Base-by-base conservation (phyloP, 2,888 invertebrate species). In the Pseudococcus longispinus region DNA sequence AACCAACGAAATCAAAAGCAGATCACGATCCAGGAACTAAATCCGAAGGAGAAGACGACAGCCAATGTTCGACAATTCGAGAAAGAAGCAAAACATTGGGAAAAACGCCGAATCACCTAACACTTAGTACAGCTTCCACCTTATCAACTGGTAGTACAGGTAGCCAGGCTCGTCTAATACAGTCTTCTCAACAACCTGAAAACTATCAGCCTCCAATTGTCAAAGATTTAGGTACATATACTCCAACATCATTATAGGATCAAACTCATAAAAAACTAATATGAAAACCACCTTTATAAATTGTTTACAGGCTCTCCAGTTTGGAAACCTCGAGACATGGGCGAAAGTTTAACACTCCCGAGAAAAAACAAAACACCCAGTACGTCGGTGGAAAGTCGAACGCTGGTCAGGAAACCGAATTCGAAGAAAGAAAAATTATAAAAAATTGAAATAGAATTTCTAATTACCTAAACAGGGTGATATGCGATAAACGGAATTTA, bases 251-350 rank as follows among this genome's bases (percentile, higher is more conserved):
- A 55, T 55, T 5, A n/a, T 55, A n/a, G 1, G 55, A 70, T 11
- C 8, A 2, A 70, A 18, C 2, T 13, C 0, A 70, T n/a, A n/a
- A n/a, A 29, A 29, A 70, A 2, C 32, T 6, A 37, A 4, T 37
- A 8, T 26, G 8, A 26, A 29, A 23, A 37, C 1, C 37, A 5
- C 37, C 1, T 2, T 2, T 2, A 37, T 37, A 9, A 37, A 37
- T 18, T 32, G 32, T 44, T 87, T 26, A 32, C 86, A 95, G 97
- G 97, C 93, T 98, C 98, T 92, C 98, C 98, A 92, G 96, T 98
- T 93, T 98, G 98, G 98, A 98, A 98, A 94, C 97, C 97, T 93
- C 95, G 97, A 93, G 97, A 97, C 93, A 91, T 92, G 90, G 92
- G 92, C 88, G 93, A 93, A 91, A 92, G 93, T 90, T 92, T 92